Evolutionary conservation across 1,140 invertebrate species (phyloP).

Genomic region (Myzus persicae): DNA sequence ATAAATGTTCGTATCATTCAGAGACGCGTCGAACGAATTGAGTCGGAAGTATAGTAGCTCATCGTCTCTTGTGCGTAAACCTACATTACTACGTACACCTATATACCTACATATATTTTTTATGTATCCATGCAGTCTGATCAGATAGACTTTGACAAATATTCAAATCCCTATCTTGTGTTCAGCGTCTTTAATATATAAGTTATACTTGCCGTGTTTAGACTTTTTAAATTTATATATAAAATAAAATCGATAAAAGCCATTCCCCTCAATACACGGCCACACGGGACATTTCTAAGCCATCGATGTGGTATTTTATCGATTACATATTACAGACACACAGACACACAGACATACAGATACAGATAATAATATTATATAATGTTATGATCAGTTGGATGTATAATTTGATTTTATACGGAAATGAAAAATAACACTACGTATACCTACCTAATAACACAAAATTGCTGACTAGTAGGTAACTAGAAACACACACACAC

Average conservation of each 20-base stretch:
- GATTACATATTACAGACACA: neutral
- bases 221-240: neutral
- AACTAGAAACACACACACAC: neutral
- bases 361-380: neutral
- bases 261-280: neutral
- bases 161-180: constrained; percentile 16
- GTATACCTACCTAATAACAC: neutral
- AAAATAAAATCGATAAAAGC: constrained; percentile 3
- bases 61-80: neutral
- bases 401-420: neutral
- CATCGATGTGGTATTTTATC: neutral
- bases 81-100: neutral
- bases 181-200: neutral
- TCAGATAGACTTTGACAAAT: constrained; percentile 13
- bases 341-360: neutral
- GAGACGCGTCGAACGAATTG: neutral
- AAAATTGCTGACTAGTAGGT: neutral
- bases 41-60: neutral
- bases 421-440: neutral
- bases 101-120: neutral
- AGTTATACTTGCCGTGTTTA: neutral
- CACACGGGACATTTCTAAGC: neutral
- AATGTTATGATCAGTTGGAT: neutral
- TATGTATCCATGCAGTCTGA: neutral
- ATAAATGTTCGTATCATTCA: neutral